These are phyloP conservation scores for Aphrophora alni DNA, from an alignment of 2,888 invertebrate genomes.

Conservation along the genomic window DNA sequence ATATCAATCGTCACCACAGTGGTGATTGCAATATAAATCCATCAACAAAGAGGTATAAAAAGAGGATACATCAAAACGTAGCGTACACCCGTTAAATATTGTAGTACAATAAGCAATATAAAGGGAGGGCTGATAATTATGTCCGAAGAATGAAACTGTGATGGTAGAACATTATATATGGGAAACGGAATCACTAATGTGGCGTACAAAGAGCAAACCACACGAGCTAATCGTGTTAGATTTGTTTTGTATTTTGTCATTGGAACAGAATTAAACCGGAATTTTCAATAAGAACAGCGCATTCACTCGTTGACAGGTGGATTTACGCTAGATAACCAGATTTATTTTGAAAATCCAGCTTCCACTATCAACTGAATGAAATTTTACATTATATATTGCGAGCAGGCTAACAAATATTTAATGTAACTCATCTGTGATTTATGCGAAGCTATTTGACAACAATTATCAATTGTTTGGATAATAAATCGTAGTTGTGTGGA, in stretches of 20 bases:
- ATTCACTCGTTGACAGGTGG: conserved; percentile 31
- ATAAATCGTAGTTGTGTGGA: no score
- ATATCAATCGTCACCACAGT: no score
- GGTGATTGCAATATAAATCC: no score
- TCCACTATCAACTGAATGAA: not conserved
- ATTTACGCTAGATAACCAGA: conserved; percentile 24
- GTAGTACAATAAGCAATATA: not conserved
- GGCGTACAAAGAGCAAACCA: conserved; percentile 11
- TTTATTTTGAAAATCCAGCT: conserved; percentile 13
- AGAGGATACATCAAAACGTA: no score
- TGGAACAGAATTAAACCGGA: conserved; percentile 2
- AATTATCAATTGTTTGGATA: no score
- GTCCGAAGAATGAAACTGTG: conserved; percentile 11
- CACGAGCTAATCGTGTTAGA: conserved; percentile 22
- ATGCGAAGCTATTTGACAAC: no score
- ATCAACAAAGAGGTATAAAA: no score
- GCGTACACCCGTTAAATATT: not conserved
- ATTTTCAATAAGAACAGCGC: conserved; percentile 14
- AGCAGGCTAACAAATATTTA: not conserved
- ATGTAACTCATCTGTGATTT: no score
- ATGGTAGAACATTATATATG: not conserved
- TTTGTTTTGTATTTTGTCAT: conserved; percentile 30
- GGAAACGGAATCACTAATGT: conserved; percentile 5
- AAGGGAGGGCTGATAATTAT: not conserved
- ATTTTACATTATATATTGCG: not conserved